Evolutionary conservation across 1,140 invertebrate genomes (phyloP), one percentile per base, ranked within the genome.

Genomic region (Megathymus violae): DNA sequence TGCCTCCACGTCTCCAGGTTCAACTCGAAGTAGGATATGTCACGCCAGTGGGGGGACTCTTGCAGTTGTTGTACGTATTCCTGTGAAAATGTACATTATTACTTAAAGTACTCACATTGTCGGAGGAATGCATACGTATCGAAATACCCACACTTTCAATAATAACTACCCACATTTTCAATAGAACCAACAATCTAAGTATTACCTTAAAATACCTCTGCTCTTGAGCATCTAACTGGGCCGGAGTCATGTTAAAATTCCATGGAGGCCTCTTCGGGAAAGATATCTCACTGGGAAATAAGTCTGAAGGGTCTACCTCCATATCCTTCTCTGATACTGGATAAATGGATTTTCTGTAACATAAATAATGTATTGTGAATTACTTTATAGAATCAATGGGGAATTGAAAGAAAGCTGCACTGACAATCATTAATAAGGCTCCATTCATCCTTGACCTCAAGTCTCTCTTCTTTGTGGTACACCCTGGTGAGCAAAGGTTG

Each of bases 1-100:
- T 98, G 97, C 15, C 97, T 84, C 97, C 97, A 98, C 0, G 97
- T 98, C 91, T 98, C 97, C 65, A 98, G 86, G 91, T 98, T 98
- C 25, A 98, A 80, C 84, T 98, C 97, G 88, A 97, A 97, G 69
- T 86, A 93, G 0, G 80, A 89, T 58, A 91, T 86, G 22, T 83
- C 87, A 70, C 83, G 89, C 67, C 79, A 92, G 61, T 92, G 91
- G 51, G 80, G 88, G 14, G 85, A 92, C n/a, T 81, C 78, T 34
- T 89, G 91, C 11, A 92, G 78, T 4, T 78, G 74, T 36, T 88
- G 87, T n/a, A 91, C 78, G 62, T 92, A 93, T 63, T 93, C 91
- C 92, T 93, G 64, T 9, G 64, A 76, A 54, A 36, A n/a, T n/a
- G n/a, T n/a, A n/a, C n/a, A n/a, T n/a, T n/a, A n/a, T n/a, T n/a